Evolutionary conservation across 64 coral and sea anemone species (phyloP).

Genomic region (Acropora yongei): DNA sequence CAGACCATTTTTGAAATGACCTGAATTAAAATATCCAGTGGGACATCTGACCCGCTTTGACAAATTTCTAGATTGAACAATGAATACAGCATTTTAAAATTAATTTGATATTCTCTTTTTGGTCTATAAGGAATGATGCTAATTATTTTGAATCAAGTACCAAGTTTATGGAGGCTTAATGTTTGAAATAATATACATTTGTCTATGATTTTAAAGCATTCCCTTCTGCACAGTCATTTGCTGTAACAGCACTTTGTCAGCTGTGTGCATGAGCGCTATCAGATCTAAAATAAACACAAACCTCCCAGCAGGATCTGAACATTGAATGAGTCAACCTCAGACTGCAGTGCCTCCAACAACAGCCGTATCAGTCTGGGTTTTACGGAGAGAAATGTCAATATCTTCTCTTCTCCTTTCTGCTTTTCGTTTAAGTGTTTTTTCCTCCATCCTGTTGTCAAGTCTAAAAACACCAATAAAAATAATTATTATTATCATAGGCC

Average conservation of each 20-base stretch:
- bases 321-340: slow-evolving; percentile 95
- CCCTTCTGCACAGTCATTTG: background rate
- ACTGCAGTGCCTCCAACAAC: slow-evolving; percentile 85
- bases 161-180: too few relatives aligned
- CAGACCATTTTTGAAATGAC: too few relatives aligned
- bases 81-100: too few relatives aligned
- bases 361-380: slow-evolving; percentile 83
- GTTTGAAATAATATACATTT: too few relatives aligned
- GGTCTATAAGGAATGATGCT: too few relatives aligned
- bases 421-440: slow-evolving; percentile 26
- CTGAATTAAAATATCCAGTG: too few relatives aligned
- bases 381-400: slow-evolving; percentile 82
- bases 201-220: too few relatives aligned
- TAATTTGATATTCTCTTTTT: too few relatives aligned
- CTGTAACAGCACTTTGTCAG: background rate
- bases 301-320: slow-evolving; percentile 96
- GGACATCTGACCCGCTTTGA: too few relatives aligned
- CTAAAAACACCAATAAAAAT: slow-evolving; percentile 8
- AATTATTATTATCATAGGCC: background rate
- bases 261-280: too few relatives aligned
- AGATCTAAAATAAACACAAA: background rate
- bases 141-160: too few relatives aligned
- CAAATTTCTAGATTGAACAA: too few relatives aligned
- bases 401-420: background rate
- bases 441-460: slow-evolving; percentile 77